Evolutionary conservation across 2,888 invertebrate species (phyloP), one percentile per base, ranked within the genome.

Genomic region (Hirtodrosophila duncani): DNA sequence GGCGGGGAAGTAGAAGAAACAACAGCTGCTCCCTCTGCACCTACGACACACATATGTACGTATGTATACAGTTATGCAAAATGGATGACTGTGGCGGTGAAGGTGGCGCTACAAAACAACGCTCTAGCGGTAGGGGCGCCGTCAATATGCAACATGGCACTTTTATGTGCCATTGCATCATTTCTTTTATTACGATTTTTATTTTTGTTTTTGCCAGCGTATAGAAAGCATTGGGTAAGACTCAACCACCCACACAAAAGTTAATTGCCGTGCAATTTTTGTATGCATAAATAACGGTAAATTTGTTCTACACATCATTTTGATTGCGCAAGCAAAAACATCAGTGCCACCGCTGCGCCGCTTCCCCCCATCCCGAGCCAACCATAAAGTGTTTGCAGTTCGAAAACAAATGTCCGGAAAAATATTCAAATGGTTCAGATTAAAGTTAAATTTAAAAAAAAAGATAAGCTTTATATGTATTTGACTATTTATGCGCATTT

Each of bases 221-320:
- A 42, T 45, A 13, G 43, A 37, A 24, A 31, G 39, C 53, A 33
- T 51, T 27, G 45, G 37, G 29, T 23, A 26, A 52, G 14, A 37
- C 18, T 20, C 52, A 43, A 36, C 43, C 46, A 11, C 45, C 41
- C 45, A 48, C 38, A 43, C 63, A 41, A 70, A 65, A 79, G 77
- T 75, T 79, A 77, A 77, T 77, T 77, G 77, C 79, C 77, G 77
- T 75, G 77, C 77, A 79, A 77, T 79, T 77, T 79, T 77, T 79
- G 68, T 64, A 67, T 78, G 64, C 67, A 79, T 78, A 79, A 78
- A 78, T 78, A 78, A 79, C 70, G 70, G 72, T 72, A 77, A 75
- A 78, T 78, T 79, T 79, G 77, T 70, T 78, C 79, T 77, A 69
- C 79, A 77, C 80, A 78, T 72, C 77, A 72, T 63, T 79, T 77